Percentiles rank a stretch among this genome's conserved stretches.
These are phyloP conservation scores for Atta texana DNA, from an alignment of 1,140 invertebrate species.

Conservation along the genomic window DNA sequence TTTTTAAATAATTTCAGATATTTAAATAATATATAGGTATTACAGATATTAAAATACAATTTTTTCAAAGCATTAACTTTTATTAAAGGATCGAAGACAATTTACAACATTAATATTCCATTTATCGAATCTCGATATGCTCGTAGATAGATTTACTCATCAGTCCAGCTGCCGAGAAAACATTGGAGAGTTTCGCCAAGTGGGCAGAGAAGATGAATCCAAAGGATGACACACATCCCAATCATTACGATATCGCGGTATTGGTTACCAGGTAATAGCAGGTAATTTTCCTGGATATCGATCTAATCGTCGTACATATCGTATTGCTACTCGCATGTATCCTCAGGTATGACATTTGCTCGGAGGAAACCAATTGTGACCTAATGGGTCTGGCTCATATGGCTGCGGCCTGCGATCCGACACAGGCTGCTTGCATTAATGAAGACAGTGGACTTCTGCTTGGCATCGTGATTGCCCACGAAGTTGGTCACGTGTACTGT, in stretches of 20 bases:
- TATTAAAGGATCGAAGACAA: not conserved
- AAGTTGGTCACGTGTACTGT: constrained; percentile 91
- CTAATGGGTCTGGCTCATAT: constrained; percentile 90
- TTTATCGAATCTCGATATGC: constrained; percentile 29
- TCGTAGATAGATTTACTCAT: constrained; percentile 86
- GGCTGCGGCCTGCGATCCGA: constrained; percentile 88
- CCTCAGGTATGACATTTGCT: constrained; percentile 88
- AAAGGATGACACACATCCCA: constrained; percentile 88
- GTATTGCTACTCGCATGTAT: constrained; percentile 61
- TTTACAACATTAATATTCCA: not conserved
- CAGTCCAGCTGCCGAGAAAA: constrained; percentile 88
- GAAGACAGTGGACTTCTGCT: constrained; percentile 90
- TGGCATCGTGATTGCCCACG: constrained; percentile 90
- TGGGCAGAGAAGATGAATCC: constrained; percentile 91
- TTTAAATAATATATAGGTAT: not conserved
- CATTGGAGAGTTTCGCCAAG: constrained; percentile 89
- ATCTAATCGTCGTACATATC: constrained; percentile 61
- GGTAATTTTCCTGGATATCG: constrained; percentile 83
- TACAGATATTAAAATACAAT: not conserved
- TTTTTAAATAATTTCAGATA: not conserved
- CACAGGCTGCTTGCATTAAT: constrained; percentile 89
- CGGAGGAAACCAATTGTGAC: constrained; percentile 87
- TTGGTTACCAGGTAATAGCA: constrained; percentile 91
- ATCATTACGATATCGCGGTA: constrained; percentile 92
- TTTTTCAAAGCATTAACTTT: not conserved